Conservation (phyloP, 2,113 vertebrate species). For the Narcine bancroftii region DNA sequence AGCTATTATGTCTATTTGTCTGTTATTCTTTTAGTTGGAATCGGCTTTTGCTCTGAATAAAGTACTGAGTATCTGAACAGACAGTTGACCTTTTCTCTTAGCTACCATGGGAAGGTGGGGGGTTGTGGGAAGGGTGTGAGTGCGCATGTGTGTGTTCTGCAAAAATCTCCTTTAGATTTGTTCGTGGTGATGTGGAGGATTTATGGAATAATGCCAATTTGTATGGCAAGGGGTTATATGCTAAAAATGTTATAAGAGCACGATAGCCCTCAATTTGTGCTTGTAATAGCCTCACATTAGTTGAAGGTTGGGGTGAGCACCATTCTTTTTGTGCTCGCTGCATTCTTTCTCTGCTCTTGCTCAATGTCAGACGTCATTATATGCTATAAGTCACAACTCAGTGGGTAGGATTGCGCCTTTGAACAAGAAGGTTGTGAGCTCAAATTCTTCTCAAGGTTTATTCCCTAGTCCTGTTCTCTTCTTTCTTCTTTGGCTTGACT, state of each 20-base stretch:
- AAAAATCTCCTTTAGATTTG: not conserved
- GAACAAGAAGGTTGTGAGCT: too few species aligned
- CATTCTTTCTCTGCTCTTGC: too few species aligned
- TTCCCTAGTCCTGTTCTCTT: too few species aligned
- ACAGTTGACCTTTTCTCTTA: not conserved
- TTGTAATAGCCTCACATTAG: too few species aligned
- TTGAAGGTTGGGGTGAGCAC: too few species aligned
- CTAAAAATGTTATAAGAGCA: not conserved
- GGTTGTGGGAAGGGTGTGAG: not conserved
- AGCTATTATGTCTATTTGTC: not conserved
- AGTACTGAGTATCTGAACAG: not conserved
- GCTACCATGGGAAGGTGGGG: not conserved
- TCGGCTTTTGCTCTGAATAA: not conserved
- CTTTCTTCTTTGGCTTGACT: too few species aligned
- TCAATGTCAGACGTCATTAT: too few species aligned
- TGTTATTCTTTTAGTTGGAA: not conserved
- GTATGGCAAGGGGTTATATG: not conserved
- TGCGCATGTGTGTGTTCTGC: not conserved
- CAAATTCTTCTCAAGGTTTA: too few species aligned
- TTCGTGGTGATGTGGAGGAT: not conserved
- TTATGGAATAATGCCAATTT: not conserved
- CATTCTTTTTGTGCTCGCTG: too few species aligned
- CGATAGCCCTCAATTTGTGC: too few species aligned
- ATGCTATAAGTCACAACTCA: too few species aligned
- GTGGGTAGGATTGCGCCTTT: too few species aligned